Percentiles rank a stretch among this genome's conserved stretches.
Conservation (phyloP, 2,888 invertebrate species). For the Sycophila texana region DNA sequence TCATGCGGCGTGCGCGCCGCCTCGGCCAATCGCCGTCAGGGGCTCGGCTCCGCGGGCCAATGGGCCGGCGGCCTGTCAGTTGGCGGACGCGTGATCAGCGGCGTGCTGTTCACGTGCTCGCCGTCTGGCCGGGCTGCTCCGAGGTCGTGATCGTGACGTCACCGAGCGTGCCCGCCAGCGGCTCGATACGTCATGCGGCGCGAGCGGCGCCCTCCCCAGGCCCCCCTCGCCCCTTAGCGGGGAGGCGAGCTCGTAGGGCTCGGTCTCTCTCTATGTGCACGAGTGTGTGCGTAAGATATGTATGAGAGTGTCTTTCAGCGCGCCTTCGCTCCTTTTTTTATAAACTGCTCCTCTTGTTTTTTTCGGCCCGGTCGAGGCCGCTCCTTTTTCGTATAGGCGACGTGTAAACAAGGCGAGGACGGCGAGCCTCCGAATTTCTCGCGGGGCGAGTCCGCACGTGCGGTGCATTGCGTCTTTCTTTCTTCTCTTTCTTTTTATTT, state of each 20-base stretch:
- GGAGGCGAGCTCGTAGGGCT: not conserved
- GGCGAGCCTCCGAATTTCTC: conserved; percentile 30
- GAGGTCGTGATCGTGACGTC: conserved; percentile 82
- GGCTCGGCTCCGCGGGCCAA: conserved; percentile 85
- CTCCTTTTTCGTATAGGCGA: not conserved
- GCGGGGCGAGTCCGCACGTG: no score
- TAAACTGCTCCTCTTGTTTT: not conserved
- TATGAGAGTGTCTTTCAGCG: not conserved
- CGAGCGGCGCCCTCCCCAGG: not conserved
- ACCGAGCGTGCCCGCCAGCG: conserved; percentile 70
- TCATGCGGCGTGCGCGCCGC: conserved; percentile 70
- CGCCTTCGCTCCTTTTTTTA: not conserved
- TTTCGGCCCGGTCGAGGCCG: not conserved
- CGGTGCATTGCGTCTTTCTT: no score
- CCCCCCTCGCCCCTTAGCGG: conserved; percentile 9
- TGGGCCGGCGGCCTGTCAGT: conserved; percentile 80
- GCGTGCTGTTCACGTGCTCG: conserved; percentile 90
- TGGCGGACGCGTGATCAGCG: conserved; percentile 85
- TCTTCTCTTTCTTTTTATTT: no score
- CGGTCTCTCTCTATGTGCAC: not conserved
- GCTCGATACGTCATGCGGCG: conserved; percentile 79
- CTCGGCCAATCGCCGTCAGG: conserved; percentile 80
- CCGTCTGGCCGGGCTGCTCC: conserved; percentile 85
- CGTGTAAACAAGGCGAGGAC: conserved; percentile 10
- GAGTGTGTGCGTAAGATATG: no score